Evolutionary conservation across 2,888 invertebrate species (phyloP), one percentile per base, ranked within the genome.

Genomic region (Chrysolina americana): DNA sequence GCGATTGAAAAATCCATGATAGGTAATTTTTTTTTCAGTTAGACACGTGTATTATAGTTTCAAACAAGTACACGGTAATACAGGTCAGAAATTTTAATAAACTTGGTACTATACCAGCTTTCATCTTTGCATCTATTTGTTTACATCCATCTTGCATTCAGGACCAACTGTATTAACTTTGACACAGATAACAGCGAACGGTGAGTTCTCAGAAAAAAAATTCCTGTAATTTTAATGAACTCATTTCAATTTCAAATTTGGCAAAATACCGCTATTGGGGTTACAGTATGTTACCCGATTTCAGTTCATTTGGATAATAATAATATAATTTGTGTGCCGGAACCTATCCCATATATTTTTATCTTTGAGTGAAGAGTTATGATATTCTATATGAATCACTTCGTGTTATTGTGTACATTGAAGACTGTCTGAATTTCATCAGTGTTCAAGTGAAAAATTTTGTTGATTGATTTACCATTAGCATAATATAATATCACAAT

Each of bases 91-190:
- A 59, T 59, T 59, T n/a, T 5, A 59, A 59, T 59, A n/a, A 15
- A 59, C 59, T 28, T 15, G 2, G 11, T 59, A 15, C 28, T 59
- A 28, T 53, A 53, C 19, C 23, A 59, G 15, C 59, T 59, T 36
- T 36, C 59, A n/a, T 21, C 53, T 59, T 28, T 59, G 59, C 59
- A 59, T 59, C 13, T 23, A 28, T 59, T 59, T 36, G 59, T 28
- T 59, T 28, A 59, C 59, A 28, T 59, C 36, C 36, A 59, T 59
- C 53, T 59, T 59, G 59, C 59, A 68, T 68, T 36, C 68, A 68
- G 41, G 15, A 68, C 68, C 11, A 59, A 59, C 23, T 59, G 3
- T 28, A 68, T 68, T 53, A 68, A 68, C 68, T 68, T 56, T 53
- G 68, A 53, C 68, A 68, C 53, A 53, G n/a, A 68, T 68, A 68